phyloP scores from a whole-genome alignment of 2,113 vertebrate genomes.

The Sprattus sprattus region DNA sequence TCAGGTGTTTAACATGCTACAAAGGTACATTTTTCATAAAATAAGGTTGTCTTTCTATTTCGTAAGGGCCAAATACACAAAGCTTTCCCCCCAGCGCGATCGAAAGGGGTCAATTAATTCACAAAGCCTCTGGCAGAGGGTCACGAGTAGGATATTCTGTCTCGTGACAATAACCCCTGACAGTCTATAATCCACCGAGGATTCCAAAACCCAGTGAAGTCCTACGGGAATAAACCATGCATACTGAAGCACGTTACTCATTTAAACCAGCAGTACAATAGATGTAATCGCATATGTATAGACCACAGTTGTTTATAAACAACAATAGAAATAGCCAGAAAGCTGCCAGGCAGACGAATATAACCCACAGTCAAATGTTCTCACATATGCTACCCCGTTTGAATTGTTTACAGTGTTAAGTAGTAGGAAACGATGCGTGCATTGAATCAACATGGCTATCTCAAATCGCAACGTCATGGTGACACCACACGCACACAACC shows the following conservation, averaged over 20 bases:
- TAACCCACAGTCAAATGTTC: background rate
- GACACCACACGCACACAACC: background rate
- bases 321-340: too few relatives aligned
- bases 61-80: background rate
- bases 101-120: background rate
- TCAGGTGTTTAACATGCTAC: too few relatives aligned
- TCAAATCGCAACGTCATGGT: background rate
- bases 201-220: background rate
- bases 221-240: too few relatives aligned
- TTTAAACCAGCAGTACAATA: too few relatives aligned
- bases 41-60: background rate
- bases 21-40: too few relatives aligned
- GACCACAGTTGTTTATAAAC: too few relatives aligned
- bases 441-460: background rate
- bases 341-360: too few relatives aligned
- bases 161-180: background rate
- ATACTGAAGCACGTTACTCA: too few relatives aligned
- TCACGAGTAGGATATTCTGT: background rate
- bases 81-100: background rate
- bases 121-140: background rate
- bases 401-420: too few relatives aligned
- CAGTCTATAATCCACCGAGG: background rate
- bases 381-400: background rate
- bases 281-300: too few relatives aligned
- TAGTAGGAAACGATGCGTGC: background rate